A percentile compares a stretch with the other conserved stretches of the same genome.
Conservation (phyloP, 2,797 vertebrate species). For the Buceros bicornis region DNA sequence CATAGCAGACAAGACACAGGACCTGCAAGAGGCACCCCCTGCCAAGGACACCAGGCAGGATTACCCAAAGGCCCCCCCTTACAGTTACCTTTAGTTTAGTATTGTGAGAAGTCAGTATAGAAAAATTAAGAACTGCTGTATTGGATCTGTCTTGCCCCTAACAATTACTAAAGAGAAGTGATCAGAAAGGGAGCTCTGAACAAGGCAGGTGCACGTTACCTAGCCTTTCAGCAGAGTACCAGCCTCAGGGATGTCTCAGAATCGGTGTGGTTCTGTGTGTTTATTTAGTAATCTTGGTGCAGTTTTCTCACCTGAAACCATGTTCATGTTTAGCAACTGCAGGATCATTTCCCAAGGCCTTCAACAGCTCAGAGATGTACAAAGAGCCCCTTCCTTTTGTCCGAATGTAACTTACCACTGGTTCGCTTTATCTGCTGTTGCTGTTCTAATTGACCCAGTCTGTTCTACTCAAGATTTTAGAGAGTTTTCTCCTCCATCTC, state of each 20-base stretch:
- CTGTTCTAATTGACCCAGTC: not conserved
- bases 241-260: not conserved
- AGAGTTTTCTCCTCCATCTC: not conserved
- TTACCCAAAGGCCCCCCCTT: not conserved
- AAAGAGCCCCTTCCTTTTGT: not conserved
- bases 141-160: not conserved
- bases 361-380: not conserved
- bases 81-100: not conserved
- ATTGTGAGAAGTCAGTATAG: not conserved
- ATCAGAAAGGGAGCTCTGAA: not conserved
- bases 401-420: not conserved
- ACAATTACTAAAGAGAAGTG: not conserved
- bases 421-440: not conserved
- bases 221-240: not conserved
- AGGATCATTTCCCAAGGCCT: not conserved
- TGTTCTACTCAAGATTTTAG: not conserved
- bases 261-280: not conserved
- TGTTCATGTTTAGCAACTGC: not conserved
- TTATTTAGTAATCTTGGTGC: not conserved
- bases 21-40: not conserved
- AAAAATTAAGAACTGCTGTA: not conserved
- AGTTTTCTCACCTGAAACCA: not conserved
- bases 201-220: accelerated
- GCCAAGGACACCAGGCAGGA: not conserved
- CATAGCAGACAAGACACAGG: not conserved